Evolutionary conservation across 1,140 invertebrate species (phyloP), one percentile per base, ranked within the genome.

Genomic region (Rhizoglyphus robini): DNA sequence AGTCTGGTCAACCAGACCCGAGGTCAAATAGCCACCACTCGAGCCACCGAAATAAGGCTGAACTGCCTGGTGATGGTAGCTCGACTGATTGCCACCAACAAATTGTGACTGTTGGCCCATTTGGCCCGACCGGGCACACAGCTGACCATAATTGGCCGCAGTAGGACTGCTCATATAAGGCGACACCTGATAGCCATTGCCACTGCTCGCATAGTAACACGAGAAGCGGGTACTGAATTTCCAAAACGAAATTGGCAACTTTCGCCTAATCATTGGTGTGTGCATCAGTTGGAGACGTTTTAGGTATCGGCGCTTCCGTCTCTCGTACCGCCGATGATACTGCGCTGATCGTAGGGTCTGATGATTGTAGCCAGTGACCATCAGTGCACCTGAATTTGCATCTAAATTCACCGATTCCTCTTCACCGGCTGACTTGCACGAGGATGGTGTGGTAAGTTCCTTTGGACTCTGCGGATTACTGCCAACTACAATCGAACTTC

Each of bases 201-300:
- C n/a, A n/a, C 8, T 15, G 30, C 18, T 27, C 5, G 58, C 58
- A 46, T 60, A 60, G 29, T 60, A 60, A 27, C 58, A 60, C 2
- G 58, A 60, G 29, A 60, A 60, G 3, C 2, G 3, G 2, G 58
- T 2, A 27, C 11, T 20, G 15, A 60, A 60, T 46, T 60, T 60
- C 58, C 58, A 60, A 60, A 60, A 60, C 23, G 58, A 60, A 2
- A 29, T n/a, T 2, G 58, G 58, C 30, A 60, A 46, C 27, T 60
- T 60, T 3, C 58, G 58, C 15, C 27, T 18, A 60, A 60, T 32
- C 32, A 60, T 34, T 4, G 58, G 58, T 46, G 58, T 60, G 29
- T 34, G 32, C 3, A 60, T 3, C 30, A 60, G 29, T 46, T 30
- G 27, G 4, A 60, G 29, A 3, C 58, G 58, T 60, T 29, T 15